These are phyloP conservation scores for Perdita meconis DNA, from an alignment of 2,888 invertebrate genomes.

Conservation along the genomic window DNA sequence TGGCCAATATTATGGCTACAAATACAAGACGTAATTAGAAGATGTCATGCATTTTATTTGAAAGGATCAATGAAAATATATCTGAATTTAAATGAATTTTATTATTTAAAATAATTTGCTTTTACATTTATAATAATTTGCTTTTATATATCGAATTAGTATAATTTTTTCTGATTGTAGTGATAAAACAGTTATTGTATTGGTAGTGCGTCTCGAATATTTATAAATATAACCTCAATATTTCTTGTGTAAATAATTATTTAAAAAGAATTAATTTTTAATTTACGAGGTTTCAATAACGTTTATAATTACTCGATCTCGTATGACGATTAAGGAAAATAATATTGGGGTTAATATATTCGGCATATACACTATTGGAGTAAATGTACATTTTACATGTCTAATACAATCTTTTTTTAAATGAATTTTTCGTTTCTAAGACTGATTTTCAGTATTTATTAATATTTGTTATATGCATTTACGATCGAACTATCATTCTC, in stretches of 20 bases:
- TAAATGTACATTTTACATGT: neutral
- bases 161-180: neutral
- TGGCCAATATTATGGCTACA: conserved; percentile 9
- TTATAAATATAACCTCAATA: conserved; percentile 37
- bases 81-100: neutral
- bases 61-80: neutral
- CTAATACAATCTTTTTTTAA: neutral
- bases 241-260: neutral
- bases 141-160: neutral
- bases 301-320: too few species aligned
- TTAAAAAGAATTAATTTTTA: conserved; percentile 9
- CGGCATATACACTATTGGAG: too few species aligned
- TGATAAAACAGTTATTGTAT: neutral
- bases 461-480: neutral
- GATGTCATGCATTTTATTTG: neutral
- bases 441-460: neutral
- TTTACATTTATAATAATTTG: neutral
- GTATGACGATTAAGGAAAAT: too few species aligned
- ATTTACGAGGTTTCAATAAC: neutral
- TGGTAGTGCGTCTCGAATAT: conserved; percentile 1
- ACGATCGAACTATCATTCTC: neutral
- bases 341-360: too few species aligned
- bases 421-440: neutral
- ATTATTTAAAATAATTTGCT: neutral
- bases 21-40: neutral